Evolutionary conservation across 2,113 vertebrate species (phyloP).

Genomic region (Stictonetta naevosa): DNA sequence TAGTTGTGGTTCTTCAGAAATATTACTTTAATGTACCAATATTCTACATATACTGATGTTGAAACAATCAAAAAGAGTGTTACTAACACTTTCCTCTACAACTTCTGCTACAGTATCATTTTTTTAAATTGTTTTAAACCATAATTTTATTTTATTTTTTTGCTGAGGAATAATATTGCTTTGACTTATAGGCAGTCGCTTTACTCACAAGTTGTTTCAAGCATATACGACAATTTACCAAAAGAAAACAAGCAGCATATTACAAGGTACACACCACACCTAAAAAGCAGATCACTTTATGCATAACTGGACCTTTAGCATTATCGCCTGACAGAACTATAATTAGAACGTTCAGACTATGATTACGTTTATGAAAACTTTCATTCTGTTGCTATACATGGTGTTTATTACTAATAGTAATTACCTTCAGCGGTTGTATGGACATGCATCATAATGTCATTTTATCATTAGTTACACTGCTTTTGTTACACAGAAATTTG

Average conservation of each 20-base stretch:
- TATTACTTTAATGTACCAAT: neutral
- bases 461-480: neutral
- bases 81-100: neutral
- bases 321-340: neutral
- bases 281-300: neutral
- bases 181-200: neutral
- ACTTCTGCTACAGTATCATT: neutral
- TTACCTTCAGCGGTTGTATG: neutral
- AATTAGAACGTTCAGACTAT: neutral
- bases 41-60: neutral
- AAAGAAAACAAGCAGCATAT: neutral
- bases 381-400: neutral
- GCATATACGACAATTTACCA: neutral
- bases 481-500: neutral
- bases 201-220: neutral
- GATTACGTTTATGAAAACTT: neutral
- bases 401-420: neutral
- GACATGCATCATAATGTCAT: neutral
- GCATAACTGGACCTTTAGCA: neutral
- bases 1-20: neutral
- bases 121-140: neutral
- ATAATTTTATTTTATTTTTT: neutral
- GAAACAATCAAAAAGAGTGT: neutral
- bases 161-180: neutral
- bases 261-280: neutral